Base-by-base conservation (phyloP, 1,140 invertebrate species). In the Camponotus vicinus region DNA sequence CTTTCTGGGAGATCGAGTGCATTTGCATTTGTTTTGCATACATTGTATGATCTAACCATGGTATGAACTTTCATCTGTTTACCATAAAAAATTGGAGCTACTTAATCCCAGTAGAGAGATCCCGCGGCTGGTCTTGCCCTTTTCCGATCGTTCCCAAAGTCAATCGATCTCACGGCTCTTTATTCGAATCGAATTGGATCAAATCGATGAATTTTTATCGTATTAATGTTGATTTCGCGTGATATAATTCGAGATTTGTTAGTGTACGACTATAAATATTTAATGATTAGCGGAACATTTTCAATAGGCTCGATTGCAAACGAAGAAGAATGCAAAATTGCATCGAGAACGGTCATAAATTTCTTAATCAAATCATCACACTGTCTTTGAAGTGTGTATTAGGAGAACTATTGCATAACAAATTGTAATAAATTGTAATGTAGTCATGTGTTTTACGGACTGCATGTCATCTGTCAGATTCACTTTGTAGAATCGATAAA, bases 1-100 rank as follows among this genome's bases (percentile, higher is more conserved):
- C 92, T 92, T 92, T 89, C 90, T 15, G 49, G 15, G 49, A 91
- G 87, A 92, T 91, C 80, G 80, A 42, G 76, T 32, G 63, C 70
- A 92, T 92, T 92, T 92, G 86, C 91, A 92, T 92, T 90, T 87
- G 79, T 87, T 92, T 91, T 87, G 91, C 88, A 92, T 92, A 91
- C 86, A 83, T 64, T 80, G 75, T 82, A 89, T 85, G 73, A 18
- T 8, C 83, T 18, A 40, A 71, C 63, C 67, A 78, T 75, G 57
- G 34, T 57, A 63, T 80, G 71, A 63, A 91, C 92, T 92, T 92
- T 92, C 92, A 92, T 92, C 91, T 88, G 79, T 90, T 92, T 92
- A 87, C 84, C 88, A 90, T 92, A 92, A 87, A 90, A 92, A 89
- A 86, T 87, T 82, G 13, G 34, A 63, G 63, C 34, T 83, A 85